Evolutionary conservation across 2,113 vertebrate genomes (phyloP).

Genomic region (Mobula birostris): DNA sequence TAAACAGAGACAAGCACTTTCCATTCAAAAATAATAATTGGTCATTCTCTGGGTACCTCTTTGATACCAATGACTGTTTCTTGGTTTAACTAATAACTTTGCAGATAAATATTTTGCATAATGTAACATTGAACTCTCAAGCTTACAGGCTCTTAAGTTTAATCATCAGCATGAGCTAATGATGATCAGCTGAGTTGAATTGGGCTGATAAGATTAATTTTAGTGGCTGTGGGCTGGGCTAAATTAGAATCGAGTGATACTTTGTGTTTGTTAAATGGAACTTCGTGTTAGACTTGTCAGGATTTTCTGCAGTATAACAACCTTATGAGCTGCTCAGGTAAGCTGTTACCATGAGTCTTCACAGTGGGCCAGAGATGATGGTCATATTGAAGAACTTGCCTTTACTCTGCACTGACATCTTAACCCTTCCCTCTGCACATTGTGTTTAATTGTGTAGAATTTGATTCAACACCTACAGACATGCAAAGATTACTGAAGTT

Average conservation of each 20-base stretch:
- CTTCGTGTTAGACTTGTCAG: neutral
- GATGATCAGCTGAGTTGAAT: neutral
- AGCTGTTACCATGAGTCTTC: neutral
- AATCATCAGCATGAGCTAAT: neutral
- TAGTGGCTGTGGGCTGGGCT: neutral
- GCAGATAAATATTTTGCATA: neutral
- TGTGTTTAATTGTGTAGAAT: neutral
- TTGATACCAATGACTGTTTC: neutral
- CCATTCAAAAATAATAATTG: neutral
- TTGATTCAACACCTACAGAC: neutral
- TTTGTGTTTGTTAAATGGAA: neutral
- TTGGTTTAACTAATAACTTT: neutral
- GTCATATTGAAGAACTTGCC: neutral
- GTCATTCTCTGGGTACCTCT: neutral
- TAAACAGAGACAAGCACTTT: constrained; percentile 5
- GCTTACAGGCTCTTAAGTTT: neutral
- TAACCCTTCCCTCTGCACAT: neutral
- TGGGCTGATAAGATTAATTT: neutral
- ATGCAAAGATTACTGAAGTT: neutral
- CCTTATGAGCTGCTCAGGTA: neutral
- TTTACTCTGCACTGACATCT: neutral
- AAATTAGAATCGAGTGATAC: neutral
- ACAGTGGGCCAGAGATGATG: neutral
- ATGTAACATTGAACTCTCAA: neutral
- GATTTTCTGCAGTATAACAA: neutral